Base-by-base conservation (phyloP, 2,888 invertebrate genomes). In the Drosophila leonis region DNA sequence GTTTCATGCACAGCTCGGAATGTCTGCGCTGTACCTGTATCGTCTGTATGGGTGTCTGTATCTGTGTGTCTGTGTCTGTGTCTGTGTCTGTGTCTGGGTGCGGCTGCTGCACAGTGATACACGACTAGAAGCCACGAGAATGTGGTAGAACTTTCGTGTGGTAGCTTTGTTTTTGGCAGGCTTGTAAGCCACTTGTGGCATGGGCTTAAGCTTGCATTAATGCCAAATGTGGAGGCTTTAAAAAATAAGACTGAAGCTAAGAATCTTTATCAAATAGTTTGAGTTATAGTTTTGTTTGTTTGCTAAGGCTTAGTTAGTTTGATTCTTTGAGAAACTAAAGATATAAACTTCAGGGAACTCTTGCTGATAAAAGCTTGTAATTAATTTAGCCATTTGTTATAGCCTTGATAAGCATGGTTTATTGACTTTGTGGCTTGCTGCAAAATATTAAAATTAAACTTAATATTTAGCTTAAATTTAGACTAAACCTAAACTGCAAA, bases 1-100 rank as follows among this genome's bases (percentile, higher is more conserved):
- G 86, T 51, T 82, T 80, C 75, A 65, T 68, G 83, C 64, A 31
- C 56, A 46, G 60, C 52, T 56, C 70, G 88, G 89, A 80, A 82
- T 73, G 67, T 75, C 37, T 44, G 72, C 64, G 33, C 37, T 48
- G 24, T 59, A 48, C 54, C 59, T 42, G 59, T 55, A 37, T 39
- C 49, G 44, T 27, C 8, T 31, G 18, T 49, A 60, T 48, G 55
- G 57, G 55, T 20, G 57, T 41, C 4, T 31, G 6, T 29, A 5
- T 46, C 51, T 41, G 62, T 63, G 10, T 33, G 27, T 42, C 51
- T 63, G 63, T 18, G 35, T 31, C 10, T n/a, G 48, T 46, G 56
- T 33, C 60, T 60, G 6, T 46, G 46, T 13, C 51, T 31, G 24
- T 24, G 59, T 20, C 78, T 68, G 77, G 57, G 77, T 59, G 57